These are phyloP conservation scores for Cosmorhoe ocellata DNA, from an alignment of 2,888 invertebrate species.

Conservation along the genomic window DNA sequence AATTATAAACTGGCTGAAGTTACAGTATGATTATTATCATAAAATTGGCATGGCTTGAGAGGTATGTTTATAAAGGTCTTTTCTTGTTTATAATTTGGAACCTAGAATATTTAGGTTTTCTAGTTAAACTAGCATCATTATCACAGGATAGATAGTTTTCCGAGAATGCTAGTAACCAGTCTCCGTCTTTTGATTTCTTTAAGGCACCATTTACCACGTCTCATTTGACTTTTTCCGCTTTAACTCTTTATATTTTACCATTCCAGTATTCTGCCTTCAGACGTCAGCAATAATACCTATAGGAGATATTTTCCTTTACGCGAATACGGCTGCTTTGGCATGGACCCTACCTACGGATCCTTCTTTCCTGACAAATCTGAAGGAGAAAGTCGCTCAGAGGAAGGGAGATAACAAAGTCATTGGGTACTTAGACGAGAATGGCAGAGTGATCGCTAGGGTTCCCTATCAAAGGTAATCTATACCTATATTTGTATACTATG, in stretches of 20 bases:
- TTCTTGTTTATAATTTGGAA: no score
- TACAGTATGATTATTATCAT: slow-evolving; percentile 2
- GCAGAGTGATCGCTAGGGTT: slow-evolving; percentile 57
- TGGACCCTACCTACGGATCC: slow-evolving; percentile 87
- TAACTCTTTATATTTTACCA: no score
- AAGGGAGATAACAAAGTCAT: slow-evolving; percentile 58
- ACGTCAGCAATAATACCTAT: slow-evolving; percentile 81
- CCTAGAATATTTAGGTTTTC: no score
- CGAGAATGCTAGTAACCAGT: no score
- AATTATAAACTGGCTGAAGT: slow-evolving; percentile 16
- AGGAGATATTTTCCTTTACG: slow-evolving; percentile 84
- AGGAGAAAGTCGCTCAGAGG: slow-evolving; percentile 52
- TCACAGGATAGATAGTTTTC: no score
- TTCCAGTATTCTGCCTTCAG: slow-evolving; percentile 85
- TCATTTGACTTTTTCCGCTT: no score
- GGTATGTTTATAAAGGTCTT: background rate
- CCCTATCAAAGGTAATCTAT: slow-evolving; percentile 58
- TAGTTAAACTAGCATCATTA: no score
- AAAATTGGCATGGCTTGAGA: background rate
- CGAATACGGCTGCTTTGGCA: slow-evolving; percentile 88
- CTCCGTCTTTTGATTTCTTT: no score
- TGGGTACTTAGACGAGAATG: slow-evolving; percentile 57
- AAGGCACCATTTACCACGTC: no score
- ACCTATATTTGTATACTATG: no score
- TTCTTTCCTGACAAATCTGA: slow-evolving; percentile 54